Evolutionary conservation across 2,888 invertebrate genomes (phyloP).

Genomic region (Biston betularia): DNA sequence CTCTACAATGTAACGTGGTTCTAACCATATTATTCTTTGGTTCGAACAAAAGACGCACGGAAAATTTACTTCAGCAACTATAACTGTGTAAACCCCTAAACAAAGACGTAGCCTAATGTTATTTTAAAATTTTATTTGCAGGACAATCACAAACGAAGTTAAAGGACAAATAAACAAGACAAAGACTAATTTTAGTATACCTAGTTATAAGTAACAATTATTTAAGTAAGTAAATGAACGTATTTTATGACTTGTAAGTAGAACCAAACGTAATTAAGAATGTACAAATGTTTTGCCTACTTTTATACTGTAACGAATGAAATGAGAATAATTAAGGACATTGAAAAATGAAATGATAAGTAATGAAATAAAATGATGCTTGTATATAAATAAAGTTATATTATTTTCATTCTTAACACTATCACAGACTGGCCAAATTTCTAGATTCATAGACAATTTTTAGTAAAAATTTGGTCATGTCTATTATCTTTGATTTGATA

Average conservation of each 20-base stretch:
- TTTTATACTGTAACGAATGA: constrained; percentile 65
- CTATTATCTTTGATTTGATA: constrained; percentile 29
- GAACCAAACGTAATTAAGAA: constrained; percentile 63
- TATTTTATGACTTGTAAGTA: constrained; percentile 55
- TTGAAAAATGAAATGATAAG: constrained; percentile 40
- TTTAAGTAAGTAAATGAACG: constrained; percentile 32
- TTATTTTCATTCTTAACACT: constrained; percentile 25
- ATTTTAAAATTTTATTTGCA: constrained; percentile 55
- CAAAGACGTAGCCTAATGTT: background rate
- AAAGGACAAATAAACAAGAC: constrained; percentile 69
- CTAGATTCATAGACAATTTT: constrained; percentile 3
- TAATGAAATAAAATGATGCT: constrained; percentile 53
- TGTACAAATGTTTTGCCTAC: constrained; percentile 59
- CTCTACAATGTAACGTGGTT: no score
- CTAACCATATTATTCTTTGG: no score
- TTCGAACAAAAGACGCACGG: no score
- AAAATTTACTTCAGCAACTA: no score
- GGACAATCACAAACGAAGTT: constrained; percentile 79
- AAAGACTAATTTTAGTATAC: constrained; percentile 53
- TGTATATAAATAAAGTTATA: constrained; percentile 44
- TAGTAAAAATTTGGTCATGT: constrained; percentile 34
- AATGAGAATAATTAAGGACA: constrained; percentile 42
- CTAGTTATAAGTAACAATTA: constrained; percentile 37
- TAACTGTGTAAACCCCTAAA: no score
- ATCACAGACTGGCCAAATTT: constrained; percentile 23